Evolutionary conservation across 2,797 vertebrate species (phyloP).

Genomic region (Myotis findleyi): DNA sequence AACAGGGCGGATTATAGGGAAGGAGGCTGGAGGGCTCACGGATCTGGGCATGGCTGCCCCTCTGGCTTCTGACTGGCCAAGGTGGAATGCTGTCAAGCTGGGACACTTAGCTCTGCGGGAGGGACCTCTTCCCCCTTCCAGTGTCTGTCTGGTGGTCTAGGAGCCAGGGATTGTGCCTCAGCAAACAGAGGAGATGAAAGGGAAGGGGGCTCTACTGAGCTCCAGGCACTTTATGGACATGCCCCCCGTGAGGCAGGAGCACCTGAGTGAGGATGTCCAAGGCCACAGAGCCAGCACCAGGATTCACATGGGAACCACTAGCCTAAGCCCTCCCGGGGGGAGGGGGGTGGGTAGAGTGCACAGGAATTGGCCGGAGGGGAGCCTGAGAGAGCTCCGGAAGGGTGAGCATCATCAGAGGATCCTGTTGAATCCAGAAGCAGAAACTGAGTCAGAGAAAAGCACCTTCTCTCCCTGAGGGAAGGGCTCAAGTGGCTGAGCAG

Average conservation of each 20-base stretch:
- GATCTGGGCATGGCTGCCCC: background rate
- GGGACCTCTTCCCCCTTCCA: background rate
- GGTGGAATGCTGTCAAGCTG: background rate
- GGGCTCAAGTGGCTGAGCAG: background rate
- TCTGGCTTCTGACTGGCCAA: background rate
- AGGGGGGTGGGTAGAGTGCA: too few relatives aligned
- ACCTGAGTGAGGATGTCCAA: background rate
- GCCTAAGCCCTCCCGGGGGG: background rate
- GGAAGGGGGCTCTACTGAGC: background rate
- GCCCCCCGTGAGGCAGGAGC: background rate
- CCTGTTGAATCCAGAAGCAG: background rate
- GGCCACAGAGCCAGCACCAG: background rate
- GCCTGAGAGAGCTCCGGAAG: background rate
- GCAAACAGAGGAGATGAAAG: background rate
- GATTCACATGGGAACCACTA: background rate
- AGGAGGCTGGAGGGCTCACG: background rate
- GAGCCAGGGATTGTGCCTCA: background rate
- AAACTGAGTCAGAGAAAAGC: background rate
- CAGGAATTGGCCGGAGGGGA: background rate
- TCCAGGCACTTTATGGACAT: accelerated
- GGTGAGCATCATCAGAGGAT: background rate
- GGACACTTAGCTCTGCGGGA: background rate
- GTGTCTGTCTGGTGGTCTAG: background rate
- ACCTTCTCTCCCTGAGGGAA: background rate
- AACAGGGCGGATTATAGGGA: background rate